phyloP scores from a whole-genome alignment of 2,797 vertebrate species.

The Aulostomus chinensis region DNA sequence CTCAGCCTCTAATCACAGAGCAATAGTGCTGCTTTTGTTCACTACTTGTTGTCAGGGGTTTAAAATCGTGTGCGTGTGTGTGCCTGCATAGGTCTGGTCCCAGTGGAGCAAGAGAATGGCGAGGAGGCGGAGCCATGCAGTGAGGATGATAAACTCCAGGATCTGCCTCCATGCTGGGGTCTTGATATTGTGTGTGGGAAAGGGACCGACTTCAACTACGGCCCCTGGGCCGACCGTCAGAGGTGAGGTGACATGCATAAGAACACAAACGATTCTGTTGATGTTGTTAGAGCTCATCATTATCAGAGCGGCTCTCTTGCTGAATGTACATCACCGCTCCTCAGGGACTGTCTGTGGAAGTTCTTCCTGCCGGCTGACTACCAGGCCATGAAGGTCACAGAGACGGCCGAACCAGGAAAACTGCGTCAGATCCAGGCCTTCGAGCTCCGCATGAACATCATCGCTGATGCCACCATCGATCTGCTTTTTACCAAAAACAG shows the following conservation, averaged over 20 bases:
- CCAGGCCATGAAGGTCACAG: conserved; percentile 93
- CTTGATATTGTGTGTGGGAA: conserved; percentile 98
- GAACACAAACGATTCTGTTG: not conserved
- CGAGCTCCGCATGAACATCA: conserved; percentile 99
- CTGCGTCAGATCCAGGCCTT: conserved; percentile 96
- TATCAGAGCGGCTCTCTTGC: too few relatives aligned
- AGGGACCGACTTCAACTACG: conserved; percentile 98
- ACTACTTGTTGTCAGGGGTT: not conserved
- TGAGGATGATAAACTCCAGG: conserved; percentile 92
- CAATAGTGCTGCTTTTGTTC: too few relatives aligned
- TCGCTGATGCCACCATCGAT: conserved; percentile 97
- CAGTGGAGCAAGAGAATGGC: conserved; percentile 86
- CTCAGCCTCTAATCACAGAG: too few relatives aligned
- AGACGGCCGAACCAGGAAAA: conserved; percentile 88
- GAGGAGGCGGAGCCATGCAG: conserved; percentile 86
- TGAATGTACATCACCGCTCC: not conserved
- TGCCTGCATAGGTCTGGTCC: conserved; percentile 86
- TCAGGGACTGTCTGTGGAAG: conserved; percentile 97
- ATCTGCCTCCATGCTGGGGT: conserved; percentile 96
- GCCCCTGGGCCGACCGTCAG: conserved; percentile 97
- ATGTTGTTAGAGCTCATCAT: too few relatives aligned
- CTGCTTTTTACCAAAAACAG: conserved; percentile 98
- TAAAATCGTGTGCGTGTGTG: conserved; percentile 5
- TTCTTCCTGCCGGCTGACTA: conserved; percentile 98
- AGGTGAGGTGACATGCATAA: conserved; percentile 76